Conservation (phyloP, 2,797 vertebrate genomes). For the Percopsis omiscomaycus region DNA sequence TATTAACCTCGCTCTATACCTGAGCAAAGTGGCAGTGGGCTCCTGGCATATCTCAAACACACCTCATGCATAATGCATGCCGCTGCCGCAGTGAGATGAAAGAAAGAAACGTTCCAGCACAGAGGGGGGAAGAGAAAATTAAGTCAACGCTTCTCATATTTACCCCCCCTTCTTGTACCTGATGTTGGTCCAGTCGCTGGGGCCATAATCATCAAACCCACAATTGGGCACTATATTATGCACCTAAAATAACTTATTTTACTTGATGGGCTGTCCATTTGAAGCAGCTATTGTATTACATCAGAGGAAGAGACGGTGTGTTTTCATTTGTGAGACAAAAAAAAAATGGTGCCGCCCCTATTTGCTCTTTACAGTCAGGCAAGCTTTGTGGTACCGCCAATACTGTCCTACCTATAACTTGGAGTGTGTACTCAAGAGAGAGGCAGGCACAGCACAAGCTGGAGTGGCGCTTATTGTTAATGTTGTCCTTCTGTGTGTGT, state of each 20-base stretch:
- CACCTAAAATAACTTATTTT: constrained; percentile 15
- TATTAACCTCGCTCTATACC: constrained; percentile 67
- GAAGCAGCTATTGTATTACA: constrained; percentile 35
- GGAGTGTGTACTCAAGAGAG: constrained; percentile 45
- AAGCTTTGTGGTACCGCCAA: constrained; percentile 14
- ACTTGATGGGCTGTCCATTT: constrained; percentile 8
- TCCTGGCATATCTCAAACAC: constrained; percentile 55
- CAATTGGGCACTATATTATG: constrained; percentile 11
- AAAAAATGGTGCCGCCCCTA: constrained; percentile 12
- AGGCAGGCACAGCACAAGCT: constrained; percentile 20
- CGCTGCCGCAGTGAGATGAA: constrained; percentile 59
- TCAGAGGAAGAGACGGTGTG: constrained; percentile 16
- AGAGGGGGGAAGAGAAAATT: constrained; percentile 48
- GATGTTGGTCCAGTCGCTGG: constrained; percentile 49
- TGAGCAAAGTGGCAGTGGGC: constrained; percentile 63
- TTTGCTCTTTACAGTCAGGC: constrained; percentile 43
- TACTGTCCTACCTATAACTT: constrained; percentile 18
- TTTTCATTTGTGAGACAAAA: constrained; percentile 26
- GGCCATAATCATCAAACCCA: constrained; percentile 42
- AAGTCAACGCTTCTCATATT: constrained; percentile 41
- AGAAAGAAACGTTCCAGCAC: constrained; percentile 49
- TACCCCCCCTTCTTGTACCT: constrained; percentile 23
- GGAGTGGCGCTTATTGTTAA: constrained; percentile 41
- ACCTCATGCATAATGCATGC: constrained; percentile 72
- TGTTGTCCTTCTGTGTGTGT: constrained; percentile 29